Base-by-base conservation (phyloP, 2,113 vertebrate genomes). In the Psophia crepitans region DNA sequence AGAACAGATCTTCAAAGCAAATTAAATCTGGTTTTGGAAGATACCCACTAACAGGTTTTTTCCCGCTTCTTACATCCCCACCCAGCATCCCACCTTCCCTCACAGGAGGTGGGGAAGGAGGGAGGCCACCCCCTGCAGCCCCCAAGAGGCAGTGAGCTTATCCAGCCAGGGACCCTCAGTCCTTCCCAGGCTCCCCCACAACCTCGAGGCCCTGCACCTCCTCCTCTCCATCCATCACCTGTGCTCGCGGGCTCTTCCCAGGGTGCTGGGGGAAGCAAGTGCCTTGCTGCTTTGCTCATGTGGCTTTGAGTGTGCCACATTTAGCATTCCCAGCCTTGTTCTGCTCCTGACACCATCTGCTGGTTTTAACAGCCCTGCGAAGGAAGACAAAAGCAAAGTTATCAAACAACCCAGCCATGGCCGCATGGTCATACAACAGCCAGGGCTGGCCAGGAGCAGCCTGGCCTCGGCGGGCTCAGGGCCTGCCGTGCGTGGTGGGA, bases 401-500 rank as follows among this genome's bases (percentile, higher is more conserved):
- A 69, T 32, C 19, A 14, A 82, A 84, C 32, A 26, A 12, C 30
- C 8, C 41, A 23, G 28, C 43, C 63, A 23, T 2, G 51, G 37
- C 51, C 8, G 4, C 41, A n/a, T 33, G 26, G 57, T 21, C 60
- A 21, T 18, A 15, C 15, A 64, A 35, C 44, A 57, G 32, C 61
- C 44, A 56, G 63, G 43, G 27, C 17, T 79, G 78, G 66, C 66
- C 49, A 23, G 80, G 44, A 77, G 54, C 49, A 61, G 61, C 73
- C 37, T 28, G 60, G 41, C 49, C 30, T 14, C 26, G 60, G 49
- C 8, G 5, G 63, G 63, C 41, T 73, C 70, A 60, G 48, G 61
- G 68, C 53, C 22, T 54, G 41, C 51, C 0, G 0, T n/a, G 27
- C 4, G 0, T 11, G 20, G 44, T 19, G n/a, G 11, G 43, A 60